phyloP scores from a whole-genome alignment of 1,140 invertebrate genomes.

The Drosophila busckii region DNA sequence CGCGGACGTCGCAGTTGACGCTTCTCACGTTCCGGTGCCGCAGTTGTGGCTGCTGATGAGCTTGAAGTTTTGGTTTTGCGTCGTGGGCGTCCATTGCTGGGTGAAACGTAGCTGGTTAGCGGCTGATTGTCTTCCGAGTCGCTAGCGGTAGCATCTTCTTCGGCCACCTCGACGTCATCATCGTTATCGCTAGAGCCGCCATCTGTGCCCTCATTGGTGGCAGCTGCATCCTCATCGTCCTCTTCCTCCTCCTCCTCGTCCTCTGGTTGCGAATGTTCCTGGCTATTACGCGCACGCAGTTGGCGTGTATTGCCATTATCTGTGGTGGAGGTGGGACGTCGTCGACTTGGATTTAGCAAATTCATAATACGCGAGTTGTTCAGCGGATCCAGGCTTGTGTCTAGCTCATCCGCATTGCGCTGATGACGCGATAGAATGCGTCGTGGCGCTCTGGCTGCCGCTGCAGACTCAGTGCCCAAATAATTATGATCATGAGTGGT shows the following conservation, averaged over 20 bases:
- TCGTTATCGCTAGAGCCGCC: slow-evolving; percentile 53
- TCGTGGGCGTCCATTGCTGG: slow-evolving; percentile 42
- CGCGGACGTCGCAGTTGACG: slow-evolving; percentile 38
- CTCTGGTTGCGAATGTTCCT: slow-evolving; percentile 53
- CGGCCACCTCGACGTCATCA: slow-evolving; percentile 45
- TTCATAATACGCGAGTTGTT: slow-evolving; percentile 43
- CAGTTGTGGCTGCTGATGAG: slow-evolving; percentile 23
- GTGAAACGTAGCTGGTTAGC: slow-evolving; percentile 73
- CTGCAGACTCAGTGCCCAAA: slow-evolving; percentile 49
- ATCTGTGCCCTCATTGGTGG: slow-evolving; percentile 67
- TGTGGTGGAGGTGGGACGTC: slow-evolving; percentile 67
- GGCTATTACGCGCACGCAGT: slow-evolving; percentile 55
- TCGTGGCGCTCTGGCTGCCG: slow-evolving; percentile 40
- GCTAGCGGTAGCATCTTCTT: slow-evolving; percentile 57
- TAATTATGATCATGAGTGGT: slow-evolving; percentile 74
- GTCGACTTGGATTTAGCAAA: slow-evolving; percentile 36
- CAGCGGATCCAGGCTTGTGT: slow-evolving; percentile 68
- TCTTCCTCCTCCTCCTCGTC: slow-evolving; percentile 41
- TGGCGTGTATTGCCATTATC: slow-evolving; percentile 50
- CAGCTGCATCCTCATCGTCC: slow-evolving; percentile 54
- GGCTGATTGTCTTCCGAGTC: slow-evolving; percentile 81
- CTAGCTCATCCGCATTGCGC: slow-evolving; percentile 73
- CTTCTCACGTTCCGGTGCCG: slow-evolving; percentile 14
- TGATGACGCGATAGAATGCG: slow-evolving; percentile 74
- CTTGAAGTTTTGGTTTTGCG: slow-evolving; percentile 46